Evolutionary conservation across 2,113 vertebrate genomes (phyloP), one percentile per base, ranked within the genome.

Genomic region (Ptilonorhynchus violaceus): DNA sequence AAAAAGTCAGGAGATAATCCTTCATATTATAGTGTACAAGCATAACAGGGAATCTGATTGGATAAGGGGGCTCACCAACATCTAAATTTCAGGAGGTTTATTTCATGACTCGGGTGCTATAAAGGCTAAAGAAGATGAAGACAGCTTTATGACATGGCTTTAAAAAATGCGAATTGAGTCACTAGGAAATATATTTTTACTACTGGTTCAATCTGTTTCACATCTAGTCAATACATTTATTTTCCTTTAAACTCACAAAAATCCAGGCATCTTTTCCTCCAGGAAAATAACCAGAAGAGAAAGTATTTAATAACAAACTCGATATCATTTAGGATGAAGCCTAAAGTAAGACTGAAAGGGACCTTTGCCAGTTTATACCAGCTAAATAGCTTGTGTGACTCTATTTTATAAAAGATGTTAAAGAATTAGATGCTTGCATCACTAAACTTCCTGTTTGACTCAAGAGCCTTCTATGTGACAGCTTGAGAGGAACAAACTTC

Each of bases 141-240:
- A 82, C 30, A 58, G 46, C 49, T 96, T 96, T 94, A 97, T 80
- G 44, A 81, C 31, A 53, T 0, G 6, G 68, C 78, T 88, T 94
- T 93, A 81, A 95, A 95, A 89, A 93, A 47, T 15, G 39, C 31
- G 85, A 94, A 89, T 53, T 68, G 73, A 89, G 62, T 94, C 81
- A 92, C 62, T 70, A 70, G 72, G 50, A 95, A 93, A 95, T 95
- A 76, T 33, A 79, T 79, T 96, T 96, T 95, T 96, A 95, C 72
- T 92, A 47, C 56, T 87, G 58, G 95, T 88, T 95, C 96, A 88
- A 92, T 95, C 59, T 85, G 74, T 82, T 93, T 95, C 91, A 83
- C 44, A 46, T 94, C 75, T 81, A 86, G 58, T 94, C 87, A 53
- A 86, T 84, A 58, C 22, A 75, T 75, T 78, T 86, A 33, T 88